These are phyloP conservation scores for Candoia aspera DNA, from an alignment of 2,113 vertebrate genomes.

Conservation along the genomic window DNA sequence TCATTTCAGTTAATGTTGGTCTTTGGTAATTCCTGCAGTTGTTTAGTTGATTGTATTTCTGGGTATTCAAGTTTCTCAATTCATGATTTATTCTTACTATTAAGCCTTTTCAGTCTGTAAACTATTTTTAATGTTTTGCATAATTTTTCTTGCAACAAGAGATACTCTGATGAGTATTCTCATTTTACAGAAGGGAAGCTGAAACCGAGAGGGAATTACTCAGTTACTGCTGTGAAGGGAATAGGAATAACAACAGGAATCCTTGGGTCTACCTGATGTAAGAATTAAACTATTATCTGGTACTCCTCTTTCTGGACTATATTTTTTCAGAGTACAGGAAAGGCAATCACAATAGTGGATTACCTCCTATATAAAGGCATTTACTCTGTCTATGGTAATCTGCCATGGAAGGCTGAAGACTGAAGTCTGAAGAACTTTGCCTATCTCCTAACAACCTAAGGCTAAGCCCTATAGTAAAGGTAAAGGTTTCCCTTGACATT, in stretches of 20 bases:
- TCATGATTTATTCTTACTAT: neutral
- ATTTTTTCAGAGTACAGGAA: neutral
- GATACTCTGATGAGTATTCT: neutral
- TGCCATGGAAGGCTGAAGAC: neutral
- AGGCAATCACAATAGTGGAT: neutral
- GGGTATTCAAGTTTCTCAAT: neutral
- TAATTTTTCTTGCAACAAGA: neutral
- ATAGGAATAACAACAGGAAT: neutral
- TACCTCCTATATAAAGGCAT: neutral
- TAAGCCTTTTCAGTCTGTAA: neutral
- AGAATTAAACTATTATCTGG: neutral
- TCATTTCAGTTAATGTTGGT: neutral
- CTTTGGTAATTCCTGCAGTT: no score
- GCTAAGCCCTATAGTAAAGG: fast-evolving
- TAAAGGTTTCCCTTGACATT: no score
- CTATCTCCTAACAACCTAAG: neutral
- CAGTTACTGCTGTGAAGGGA: neutral
- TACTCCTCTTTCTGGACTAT: neutral
- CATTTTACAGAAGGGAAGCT: neutral
- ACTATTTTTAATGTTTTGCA: neutral
- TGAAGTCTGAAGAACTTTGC: neutral
- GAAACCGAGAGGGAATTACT: neutral
- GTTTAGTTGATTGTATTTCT: neutral
- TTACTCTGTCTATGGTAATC: neutral
- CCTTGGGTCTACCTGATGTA: neutral